Conservation (phyloP, 2,797 vertebrate genomes). For the Siniperca scherzeri region DNA sequence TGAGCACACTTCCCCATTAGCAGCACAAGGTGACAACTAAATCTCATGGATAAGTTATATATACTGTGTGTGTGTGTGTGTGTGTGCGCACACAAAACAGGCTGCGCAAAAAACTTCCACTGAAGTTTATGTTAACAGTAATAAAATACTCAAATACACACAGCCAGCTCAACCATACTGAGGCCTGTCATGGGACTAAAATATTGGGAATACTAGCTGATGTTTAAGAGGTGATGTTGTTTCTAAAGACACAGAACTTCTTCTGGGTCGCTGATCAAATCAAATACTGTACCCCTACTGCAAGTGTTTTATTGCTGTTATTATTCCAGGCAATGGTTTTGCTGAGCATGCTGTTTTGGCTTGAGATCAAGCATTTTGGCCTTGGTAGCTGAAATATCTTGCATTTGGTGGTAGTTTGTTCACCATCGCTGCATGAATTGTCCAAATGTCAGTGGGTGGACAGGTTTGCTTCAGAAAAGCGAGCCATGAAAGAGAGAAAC, state of each 20-base stretch:
- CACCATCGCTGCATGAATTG: conserved; percentile 15
- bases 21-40: conserved; percentile 49
- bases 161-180: neutral
- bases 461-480: conserved; percentile 8
- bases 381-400: conserved; percentile 18
- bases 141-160: conserved; percentile 30
- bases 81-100: conserved; percentile 44
- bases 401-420: neutral
- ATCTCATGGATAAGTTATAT: conserved; percentile 43
- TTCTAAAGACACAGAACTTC: conserved; percentile 35
- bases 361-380: conserved; percentile 36
- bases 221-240: conserved; percentile 44
- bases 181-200: conserved; percentile 22
- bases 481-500: conserved; percentile 15
- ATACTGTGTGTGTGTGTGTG: conserved; percentile 16
- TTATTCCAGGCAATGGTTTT: conserved; percentile 50
- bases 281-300: conserved; percentile 26
- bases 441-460: conserved; percentile 28
- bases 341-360: conserved; percentile 44
- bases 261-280: conserved; percentile 51
- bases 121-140: conserved; percentile 34
- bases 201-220: conserved; percentile 21
- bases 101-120: conserved; percentile 9
- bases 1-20: conserved; percentile 62
- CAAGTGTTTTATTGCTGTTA: conserved; percentile 56